phyloP scores from a whole-genome alignment of 2,888 invertebrate species.

The Acrobeloides nanus region DNA sequence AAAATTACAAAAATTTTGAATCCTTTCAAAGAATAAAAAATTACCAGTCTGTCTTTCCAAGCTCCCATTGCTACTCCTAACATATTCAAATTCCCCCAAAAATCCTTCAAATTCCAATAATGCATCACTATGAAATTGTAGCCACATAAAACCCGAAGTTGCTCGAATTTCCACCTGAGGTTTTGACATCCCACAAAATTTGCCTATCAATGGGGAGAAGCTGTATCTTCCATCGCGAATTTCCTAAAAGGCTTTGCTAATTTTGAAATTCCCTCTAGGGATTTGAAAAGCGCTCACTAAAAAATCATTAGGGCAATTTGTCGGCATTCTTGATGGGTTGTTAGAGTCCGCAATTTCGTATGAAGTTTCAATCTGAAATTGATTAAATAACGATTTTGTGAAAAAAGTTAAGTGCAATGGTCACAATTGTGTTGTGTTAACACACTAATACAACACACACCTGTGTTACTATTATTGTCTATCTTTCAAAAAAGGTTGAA shows the following conservation, averaged over 20 bases:
- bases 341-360: constrained; percentile 34
- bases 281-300: constrained; percentile 28
- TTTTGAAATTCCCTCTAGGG: constrained; percentile 7
- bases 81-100: constrained; percentile 53
- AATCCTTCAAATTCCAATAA: constrained; percentile 56
- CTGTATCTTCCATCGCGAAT: constrained; percentile 58
- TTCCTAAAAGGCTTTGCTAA: constrained; percentile 51
- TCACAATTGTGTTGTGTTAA: no score
- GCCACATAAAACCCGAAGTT: constrained; percentile 53
- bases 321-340: constrained; percentile 5
- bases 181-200: constrained; percentile 41
- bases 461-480: no score
- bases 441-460: no score
- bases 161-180: constrained; percentile 37
- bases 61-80: constrained; percentile 7
- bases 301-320: constrained; percentile 47
- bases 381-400: no score
- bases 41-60: not conserved
- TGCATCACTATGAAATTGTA: constrained; percentile 56
- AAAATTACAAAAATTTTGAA: not conserved
- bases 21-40: not conserved
- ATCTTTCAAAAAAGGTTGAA: no score
- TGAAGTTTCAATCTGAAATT: constrained; percentile 45
- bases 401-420: no score
- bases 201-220: constrained; percentile 51